Evolutionary conservation across 2,797 vertebrate genomes (phyloP).

Genomic region (Acipenser transmontanus): DNA sequence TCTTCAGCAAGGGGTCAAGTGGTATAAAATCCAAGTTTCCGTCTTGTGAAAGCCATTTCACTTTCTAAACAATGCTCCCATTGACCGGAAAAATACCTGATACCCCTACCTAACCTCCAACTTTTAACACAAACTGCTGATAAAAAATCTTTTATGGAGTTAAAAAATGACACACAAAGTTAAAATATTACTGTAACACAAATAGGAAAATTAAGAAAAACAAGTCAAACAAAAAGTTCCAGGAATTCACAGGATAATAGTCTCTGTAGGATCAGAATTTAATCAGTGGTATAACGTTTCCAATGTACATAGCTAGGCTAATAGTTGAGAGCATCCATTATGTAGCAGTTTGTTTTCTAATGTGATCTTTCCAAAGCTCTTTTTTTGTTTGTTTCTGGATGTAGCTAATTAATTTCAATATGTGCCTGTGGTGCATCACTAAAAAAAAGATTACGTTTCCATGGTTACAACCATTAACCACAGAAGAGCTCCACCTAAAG

Average conservation of each 20-base stretch:
- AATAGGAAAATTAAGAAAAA: background rate
- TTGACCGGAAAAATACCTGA: background rate
- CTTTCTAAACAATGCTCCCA: background rate
- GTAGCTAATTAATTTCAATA: background rate
- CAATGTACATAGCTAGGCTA: background rate
- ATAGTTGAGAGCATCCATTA: background rate
- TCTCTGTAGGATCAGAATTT: background rate
- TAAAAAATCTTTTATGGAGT: too few relatives aligned
- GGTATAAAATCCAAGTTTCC: background rate
- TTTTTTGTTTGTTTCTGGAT: slow-evolving; percentile 6
- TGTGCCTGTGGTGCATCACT: background rate
- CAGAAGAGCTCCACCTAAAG: background rate
- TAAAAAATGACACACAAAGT: too few relatives aligned
- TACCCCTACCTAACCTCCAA: background rate
- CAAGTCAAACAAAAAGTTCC: background rate
- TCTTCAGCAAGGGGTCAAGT: background rate
- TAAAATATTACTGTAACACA: too few relatives aligned
- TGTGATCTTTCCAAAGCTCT: background rate
- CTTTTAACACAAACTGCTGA: background rate
- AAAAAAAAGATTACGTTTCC: background rate
- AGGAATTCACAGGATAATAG: background rate
- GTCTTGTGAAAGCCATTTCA: background rate
- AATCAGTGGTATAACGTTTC: background rate
- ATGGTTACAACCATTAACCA: background rate
- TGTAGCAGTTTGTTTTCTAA: background rate